Evolutionary conservation across 2,888 invertebrate genomes (phyloP).

Genomic region (Sphinx pinastri): DNA sequence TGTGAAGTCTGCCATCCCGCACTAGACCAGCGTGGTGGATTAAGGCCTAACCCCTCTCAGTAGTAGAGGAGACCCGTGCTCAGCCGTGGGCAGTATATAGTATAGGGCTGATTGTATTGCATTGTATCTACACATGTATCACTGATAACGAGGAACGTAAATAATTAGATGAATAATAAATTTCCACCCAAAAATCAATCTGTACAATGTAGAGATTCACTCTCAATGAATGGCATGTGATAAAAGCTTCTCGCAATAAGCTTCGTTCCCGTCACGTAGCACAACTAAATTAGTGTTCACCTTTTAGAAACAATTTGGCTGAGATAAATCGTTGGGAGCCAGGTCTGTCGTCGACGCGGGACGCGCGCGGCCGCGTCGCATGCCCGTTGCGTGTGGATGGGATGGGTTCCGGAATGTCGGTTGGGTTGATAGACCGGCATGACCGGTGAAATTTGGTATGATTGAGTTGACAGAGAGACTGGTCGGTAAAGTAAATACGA

Average conservation of each 20-base stretch:
- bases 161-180: background rate
- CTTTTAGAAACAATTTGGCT: slow-evolving; percentile 68
- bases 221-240: slow-evolving; percentile 7
- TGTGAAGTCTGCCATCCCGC: too few species aligned
- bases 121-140: too few species aligned
- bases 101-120: too few species aligned
- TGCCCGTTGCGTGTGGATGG: slow-evolving; percentile 31
- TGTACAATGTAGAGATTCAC: background rate
- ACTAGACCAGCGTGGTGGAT: too few species aligned
- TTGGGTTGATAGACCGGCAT: too few species aligned
- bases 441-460: too few species aligned
- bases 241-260: slow-evolving; percentile 29
- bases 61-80: too few species aligned
- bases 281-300: slow-evolving; percentile 54
- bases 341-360: slow-evolving; percentile 58
- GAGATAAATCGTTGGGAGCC: slow-evolving; percentile 67
- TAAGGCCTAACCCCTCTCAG: too few species aligned
- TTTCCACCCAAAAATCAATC: background rate
- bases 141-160: too few species aligned
- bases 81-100: too few species aligned
- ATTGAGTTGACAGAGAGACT: too few species aligned
- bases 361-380: slow-evolving; percentile 44
- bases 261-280: slow-evolving; percentile 6
- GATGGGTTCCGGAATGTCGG: background rate
- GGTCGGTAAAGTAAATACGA: too few species aligned